Percentiles rank a stretch among this genome's conserved stretches.
These are phyloP conservation scores for Epinephelus malabaricus DNA, from an alignment of 2,797 vertebrate genomes.

Conservation along the genomic window DNA sequence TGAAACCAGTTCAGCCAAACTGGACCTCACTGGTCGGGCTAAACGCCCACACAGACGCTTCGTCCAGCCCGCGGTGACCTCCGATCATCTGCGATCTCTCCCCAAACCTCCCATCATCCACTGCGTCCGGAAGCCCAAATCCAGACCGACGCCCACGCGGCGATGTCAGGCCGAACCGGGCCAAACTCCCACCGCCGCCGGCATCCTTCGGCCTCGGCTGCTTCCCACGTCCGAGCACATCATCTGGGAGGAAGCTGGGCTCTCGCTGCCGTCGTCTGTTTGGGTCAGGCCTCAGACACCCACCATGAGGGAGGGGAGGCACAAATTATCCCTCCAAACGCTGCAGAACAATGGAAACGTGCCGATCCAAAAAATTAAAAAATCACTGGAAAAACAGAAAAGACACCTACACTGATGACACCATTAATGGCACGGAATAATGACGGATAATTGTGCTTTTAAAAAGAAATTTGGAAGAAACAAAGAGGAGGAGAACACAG, in stretches of 20 bases:
- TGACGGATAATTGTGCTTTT: slow-evolving; percentile 33
- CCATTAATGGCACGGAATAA: slow-evolving; percentile 17
- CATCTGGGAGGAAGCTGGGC: slow-evolving; percentile 81
- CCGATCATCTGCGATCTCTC: not conserved
- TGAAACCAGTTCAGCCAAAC: slow-evolving; percentile 6
- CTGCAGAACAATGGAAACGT: slow-evolving; percentile 59
- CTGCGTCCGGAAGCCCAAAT: slow-evolving; percentile 29
- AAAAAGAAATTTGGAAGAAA: slow-evolving; percentile 5
- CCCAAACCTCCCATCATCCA: slow-evolving; percentile 24
- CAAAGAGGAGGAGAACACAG: not conserved
- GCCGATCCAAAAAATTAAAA: slow-evolving; percentile 45
- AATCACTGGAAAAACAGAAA: slow-evolving; percentile 55
- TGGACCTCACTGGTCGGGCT: not conserved
- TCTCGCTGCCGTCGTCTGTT: slow-evolving; percentile 78
- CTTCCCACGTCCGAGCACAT: slow-evolving; percentile 80
- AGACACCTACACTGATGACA: slow-evolving; percentile 66
- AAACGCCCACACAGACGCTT: slow-evolving; percentile 24
- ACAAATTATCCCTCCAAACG: slow-evolving; percentile 55
- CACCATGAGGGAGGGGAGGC: slow-evolving; percentile 62
- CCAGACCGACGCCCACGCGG: slow-evolving; percentile 51
- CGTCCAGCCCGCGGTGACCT: slow-evolving; percentile 19
- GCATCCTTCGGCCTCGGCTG: slow-evolving; percentile 62
- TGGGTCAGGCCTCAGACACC: slow-evolving; percentile 77
- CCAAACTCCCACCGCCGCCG: slow-evolving; percentile 73
- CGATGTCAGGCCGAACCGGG: slow-evolving; percentile 44